Percentiles rank a stretch among this genome's conserved stretches.
phyloP scores from a whole-genome alignment of 2,888 invertebrate species.

The Tribolium freemani region DNA sequence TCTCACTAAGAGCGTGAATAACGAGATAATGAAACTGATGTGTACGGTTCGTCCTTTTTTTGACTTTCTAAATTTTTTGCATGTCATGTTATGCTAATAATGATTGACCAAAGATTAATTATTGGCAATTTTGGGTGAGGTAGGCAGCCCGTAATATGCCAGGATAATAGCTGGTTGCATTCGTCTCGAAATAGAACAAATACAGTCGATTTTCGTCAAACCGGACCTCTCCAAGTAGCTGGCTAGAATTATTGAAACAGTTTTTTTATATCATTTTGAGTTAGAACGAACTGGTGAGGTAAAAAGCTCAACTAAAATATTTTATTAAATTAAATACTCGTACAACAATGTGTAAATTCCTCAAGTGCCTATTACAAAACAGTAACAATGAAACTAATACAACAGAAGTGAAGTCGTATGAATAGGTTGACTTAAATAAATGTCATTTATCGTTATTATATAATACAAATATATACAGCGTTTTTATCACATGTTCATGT shows the following conservation, averaged over 20 bases:
- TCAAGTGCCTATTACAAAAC: slow-evolving; percentile 37
- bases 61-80: not conserved
- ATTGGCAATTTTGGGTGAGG: not conserved
- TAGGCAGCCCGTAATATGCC: not conserved
- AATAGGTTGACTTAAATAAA: slow-evolving; percentile 20
- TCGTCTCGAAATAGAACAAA: not conserved
- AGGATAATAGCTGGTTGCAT: not conserved
- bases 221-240: too few species aligned
- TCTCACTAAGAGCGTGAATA: not conserved
- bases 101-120: not conserved
- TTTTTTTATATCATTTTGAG: too few species aligned
- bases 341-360: slow-evolving; percentile 12
- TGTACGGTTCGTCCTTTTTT: not conserved
- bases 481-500: slow-evolving; percentile 55
- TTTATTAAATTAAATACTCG: slow-evolving; percentile 33
- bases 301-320: slow-evolving; percentile 5
- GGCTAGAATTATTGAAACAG: too few species aligned
- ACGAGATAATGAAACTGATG: not conserved
- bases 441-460: slow-evolving; percentile 48
- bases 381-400: slow-evolving; percentile 16
- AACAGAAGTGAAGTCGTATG: not conserved
- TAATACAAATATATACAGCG: slow-evolving; percentile 57
- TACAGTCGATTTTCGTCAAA: too few species aligned
- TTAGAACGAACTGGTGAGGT: too few species aligned
- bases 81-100: not conserved